Evolutionary conservation across 2,113 vertebrate species (phyloP), one percentile per base, ranked within the genome.

Genomic region (Prionailurus bengalensis): DNA sequence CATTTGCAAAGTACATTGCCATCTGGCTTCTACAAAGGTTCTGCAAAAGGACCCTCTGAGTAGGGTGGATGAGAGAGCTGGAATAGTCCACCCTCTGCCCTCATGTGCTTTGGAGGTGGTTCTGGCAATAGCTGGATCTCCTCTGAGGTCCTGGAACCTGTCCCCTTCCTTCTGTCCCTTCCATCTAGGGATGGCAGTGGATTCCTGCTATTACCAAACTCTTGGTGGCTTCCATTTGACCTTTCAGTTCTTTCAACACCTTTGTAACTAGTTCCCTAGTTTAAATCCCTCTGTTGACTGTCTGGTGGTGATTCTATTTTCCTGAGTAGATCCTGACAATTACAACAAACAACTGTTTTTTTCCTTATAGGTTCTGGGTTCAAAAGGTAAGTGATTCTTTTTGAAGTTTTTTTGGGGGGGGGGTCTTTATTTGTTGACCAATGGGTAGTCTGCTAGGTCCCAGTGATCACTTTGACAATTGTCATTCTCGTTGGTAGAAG

Each of bases 301-400:
- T 31, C 48, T 48, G 14, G 7, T 87, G 19, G 7, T 39, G 19
- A 89, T 45, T 86, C 29, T 36, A 2, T 81, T 63, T 92, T 55
- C 27, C 71, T 31, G 36, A 42, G 55, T 74, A 36, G 65, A 65
- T 21, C 51, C 25, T 71, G 39, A 78, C 31, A 39, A 53, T 66
- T 19, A 3, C 16, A 85, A 39, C 17, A 53, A 15, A 6, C 14
- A 53, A 13, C 15, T 51, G 2, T 16, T 79, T 88, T 93, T 96
- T 83, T 58, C 39, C 14, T 70, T 82, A 31, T 14, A 81, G 45
- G 19, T 29, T 80, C 58, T 84, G 55, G 29, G 21, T 92, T 94
- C 51, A 39, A 94, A 95, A 55, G 48, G 19, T 51, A 53, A 85
- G 87, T 81, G 7, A 68, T 88, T 87, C 53, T 91, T 5, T 83